These are phyloP conservation scores for Agapetus fuscipes DNA, from an alignment of 2,888 invertebrate genomes.

Conservation along the genomic window DNA sequence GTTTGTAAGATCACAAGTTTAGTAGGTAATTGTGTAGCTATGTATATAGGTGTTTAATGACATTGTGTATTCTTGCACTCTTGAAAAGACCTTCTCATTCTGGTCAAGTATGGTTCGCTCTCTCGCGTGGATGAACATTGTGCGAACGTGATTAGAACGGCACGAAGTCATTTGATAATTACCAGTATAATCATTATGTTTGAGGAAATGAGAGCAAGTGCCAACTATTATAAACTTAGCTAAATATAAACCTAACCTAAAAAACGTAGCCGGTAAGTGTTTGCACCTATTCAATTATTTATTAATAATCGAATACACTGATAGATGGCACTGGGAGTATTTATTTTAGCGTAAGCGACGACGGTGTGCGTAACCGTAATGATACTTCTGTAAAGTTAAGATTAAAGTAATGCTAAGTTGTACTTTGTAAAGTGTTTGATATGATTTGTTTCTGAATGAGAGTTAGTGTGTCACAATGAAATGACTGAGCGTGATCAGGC, in stretches of 20 bases:
- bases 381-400: constrained; percentile 20
- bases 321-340: constrained; percentile 22
- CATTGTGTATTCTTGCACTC: constrained; percentile 18
- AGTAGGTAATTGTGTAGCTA: constrained; percentile 21
- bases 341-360: constrained; percentile 20
- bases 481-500: constrained; percentile 21
- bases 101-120: constrained; percentile 22
- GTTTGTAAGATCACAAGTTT: constrained; percentile 16
- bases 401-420: constrained; percentile 20
- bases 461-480: constrained; percentile 18
- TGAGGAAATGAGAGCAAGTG: constrained; percentile 31
- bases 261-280: constrained; percentile 42
- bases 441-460: constrained; percentile 17
- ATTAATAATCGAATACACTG: constrained; percentile 21
- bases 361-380: constrained; percentile 21
- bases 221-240: constrained; percentile 35
- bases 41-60: constrained; percentile 22
- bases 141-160: constrained; percentile 8
- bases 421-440: constrained; percentile 18
- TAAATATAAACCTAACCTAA: constrained; percentile 26
- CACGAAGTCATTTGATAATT: constrained; percentile 20
- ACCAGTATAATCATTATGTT: too few species aligned
- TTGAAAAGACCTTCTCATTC: constrained; percentile 19
- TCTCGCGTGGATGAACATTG: constrained; percentile 16
- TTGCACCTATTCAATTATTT: constrained; percentile 40